Evolutionary conservation across 2,888 invertebrate species (phyloP).

Genomic region (Euzophera pinguis): DNA sequence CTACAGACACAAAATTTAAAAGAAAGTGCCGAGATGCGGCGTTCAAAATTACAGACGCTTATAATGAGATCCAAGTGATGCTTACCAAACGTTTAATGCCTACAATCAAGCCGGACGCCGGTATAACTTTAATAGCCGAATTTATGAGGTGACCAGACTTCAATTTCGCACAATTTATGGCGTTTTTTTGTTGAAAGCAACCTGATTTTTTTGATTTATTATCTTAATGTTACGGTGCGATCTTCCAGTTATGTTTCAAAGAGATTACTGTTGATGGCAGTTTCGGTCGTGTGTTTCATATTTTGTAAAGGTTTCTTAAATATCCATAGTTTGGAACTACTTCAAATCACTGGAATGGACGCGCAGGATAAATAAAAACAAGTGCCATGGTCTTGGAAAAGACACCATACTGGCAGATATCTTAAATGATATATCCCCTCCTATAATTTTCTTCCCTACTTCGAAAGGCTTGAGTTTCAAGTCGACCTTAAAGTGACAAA

Average conservation of each 20-base stretch:
- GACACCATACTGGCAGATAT: too few species aligned
- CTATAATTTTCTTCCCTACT: too few species aligned
- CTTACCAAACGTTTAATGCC: constrained; percentile 26
- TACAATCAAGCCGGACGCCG: constrained; percentile 25
- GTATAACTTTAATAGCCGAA: constrained; percentile 38
- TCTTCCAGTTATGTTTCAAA: neutral
- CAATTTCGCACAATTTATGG: constrained; percentile 59
- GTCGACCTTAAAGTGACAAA: too few species aligned
- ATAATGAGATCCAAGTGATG: constrained; percentile 27
- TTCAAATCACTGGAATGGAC: too few species aligned
- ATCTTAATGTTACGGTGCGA: neutral
- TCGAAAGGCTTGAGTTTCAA: too few species aligned
- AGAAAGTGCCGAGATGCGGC: constrained; percentile 16
- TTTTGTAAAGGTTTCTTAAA: too few species aligned
- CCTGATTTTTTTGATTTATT: constrained; percentile 36
- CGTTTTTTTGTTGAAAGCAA: constrained; percentile 26
- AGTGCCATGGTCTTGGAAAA: too few species aligned
- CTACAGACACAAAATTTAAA: neutral
- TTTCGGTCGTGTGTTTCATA: too few species aligned
- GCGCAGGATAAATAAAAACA: too few species aligned
- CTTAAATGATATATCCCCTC: too few species aligned
- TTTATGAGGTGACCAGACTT: constrained; percentile 48
- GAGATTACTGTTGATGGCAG: too few species aligned
- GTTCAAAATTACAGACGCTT: constrained; percentile 28
- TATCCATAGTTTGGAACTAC: too few species aligned